phyloP scores from a whole-genome alignment of 2,113 vertebrate species.

The Alouatta palliata region DNA sequence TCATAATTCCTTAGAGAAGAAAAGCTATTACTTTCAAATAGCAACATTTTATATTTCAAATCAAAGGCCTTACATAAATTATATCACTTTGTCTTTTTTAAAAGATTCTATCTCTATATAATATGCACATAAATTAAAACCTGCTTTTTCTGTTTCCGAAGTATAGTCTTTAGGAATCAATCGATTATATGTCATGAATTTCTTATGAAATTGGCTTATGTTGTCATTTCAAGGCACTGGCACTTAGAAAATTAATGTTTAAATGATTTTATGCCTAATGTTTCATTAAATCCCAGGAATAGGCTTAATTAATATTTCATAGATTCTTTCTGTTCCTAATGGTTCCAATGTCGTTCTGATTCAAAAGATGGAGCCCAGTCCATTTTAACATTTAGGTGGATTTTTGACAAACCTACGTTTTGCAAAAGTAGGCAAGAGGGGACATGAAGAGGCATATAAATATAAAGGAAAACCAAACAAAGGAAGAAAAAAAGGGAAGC shows the following conservation, averaged over 20 bases:
- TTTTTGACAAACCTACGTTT: background rate
- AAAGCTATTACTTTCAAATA: slow-evolving; percentile 16
- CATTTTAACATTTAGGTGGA: background rate
- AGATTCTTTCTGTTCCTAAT: background rate
- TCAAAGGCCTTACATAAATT: background rate
- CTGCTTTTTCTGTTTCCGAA: background rate
- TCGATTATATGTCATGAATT: slow-evolving; percentile 5
- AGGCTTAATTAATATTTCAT: slow-evolving; percentile 44
- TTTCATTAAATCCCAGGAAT: slow-evolving; percentile 13
- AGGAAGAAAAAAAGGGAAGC: background rate
- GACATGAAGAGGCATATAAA: background rate
- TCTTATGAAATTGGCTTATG: slow-evolving; percentile 2
- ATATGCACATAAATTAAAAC: background rate
- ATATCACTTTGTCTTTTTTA: background rate
- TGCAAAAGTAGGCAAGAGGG: background rate
- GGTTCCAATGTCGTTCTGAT: background rate
- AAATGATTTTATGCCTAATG: slow-evolving; percentile 26
- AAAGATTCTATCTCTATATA: background rate
- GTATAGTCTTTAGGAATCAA: background rate
- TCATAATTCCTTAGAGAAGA: background rate
- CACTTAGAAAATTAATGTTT: slow-evolving; percentile 34
- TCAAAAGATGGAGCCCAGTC: background rate
- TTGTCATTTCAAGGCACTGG: slow-evolving; percentile 31
- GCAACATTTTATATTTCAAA: slow-evolving; percentile 18
- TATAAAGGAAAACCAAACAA: background rate